Base-by-base conservation (phyloP, 2,113 vertebrate species). In the Pachyramphus minor region DNA sequence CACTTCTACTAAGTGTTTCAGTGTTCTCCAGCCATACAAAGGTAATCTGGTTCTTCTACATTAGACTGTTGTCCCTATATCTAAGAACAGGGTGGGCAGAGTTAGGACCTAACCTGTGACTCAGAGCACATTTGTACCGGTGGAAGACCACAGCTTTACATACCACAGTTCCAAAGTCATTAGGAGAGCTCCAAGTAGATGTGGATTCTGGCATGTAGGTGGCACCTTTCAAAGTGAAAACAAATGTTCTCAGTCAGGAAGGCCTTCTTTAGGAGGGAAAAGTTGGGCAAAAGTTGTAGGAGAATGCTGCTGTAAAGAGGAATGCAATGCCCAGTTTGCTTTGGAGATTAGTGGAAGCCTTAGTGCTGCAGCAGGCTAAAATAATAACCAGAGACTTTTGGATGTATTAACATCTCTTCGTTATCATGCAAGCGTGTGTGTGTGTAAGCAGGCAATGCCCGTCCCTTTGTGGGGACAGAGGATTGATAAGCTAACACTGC, bases 321-420 rank as follows among this genome's bases (percentile, higher is more conserved):
- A 75, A 78, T 64, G 47, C 35, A 62, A 37, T 28, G 16, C 23
- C 21, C 14, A 15, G 55, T 75, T 77, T 84, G 64, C 73, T 93
- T 58, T 59, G 72, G 77, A 95, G 47, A 80, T 75, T 5, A 80
- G 28, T 27, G 47, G 68, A 69, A 56, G 66, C 37, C 71, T 50
- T 64, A 78, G 27, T 25, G 42, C n/a, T n/a, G 37, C 69, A 62
- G n/a, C 73, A 95, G 68, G 68, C 47, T 94, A 86, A 93, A 94
- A 75, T 33, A 83, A 79, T 59, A 79, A 80, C 19, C n/a, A 55
- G 56, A 41, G 69, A 52, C 14, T 50, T 88, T 22, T 28, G 27
- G 31, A 63, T 28, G 21, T 47, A 31, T 7, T n/a, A 62, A 55
- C 35, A 41, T 14, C 9, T 78, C 41, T 69, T 33, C 24, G 8